Evolutionary conservation across 2,888 invertebrate genomes (phyloP).

Genomic region (Drosophila buzzatii): DNA sequence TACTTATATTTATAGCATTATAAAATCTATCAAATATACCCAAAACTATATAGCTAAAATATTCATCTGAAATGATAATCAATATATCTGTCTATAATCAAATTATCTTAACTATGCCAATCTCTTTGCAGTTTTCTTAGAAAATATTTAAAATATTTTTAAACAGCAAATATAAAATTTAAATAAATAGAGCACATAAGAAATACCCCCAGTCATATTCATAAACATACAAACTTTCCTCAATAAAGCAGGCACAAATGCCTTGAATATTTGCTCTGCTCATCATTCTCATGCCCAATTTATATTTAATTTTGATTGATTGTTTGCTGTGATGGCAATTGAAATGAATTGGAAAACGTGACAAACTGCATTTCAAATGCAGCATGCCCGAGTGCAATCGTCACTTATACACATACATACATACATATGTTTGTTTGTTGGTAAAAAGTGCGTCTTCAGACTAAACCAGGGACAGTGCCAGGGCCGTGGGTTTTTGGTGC

Average conservation of each 20-base stretch:
- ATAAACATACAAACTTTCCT: neutral
- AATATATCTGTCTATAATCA: too few relatives aligned
- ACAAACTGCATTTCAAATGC: conserved; percentile 51
- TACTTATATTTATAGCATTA: too few relatives aligned
- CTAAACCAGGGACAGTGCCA: conserved; percentile 53
- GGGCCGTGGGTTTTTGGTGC: conserved; percentile 77
- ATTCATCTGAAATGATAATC: too few relatives aligned
- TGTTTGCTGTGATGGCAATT: conserved; percentile 9
- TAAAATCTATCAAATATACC: too few relatives aligned
- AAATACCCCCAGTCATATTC: neutral
- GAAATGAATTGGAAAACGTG: conserved; percentile 37
- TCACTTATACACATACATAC: neutral
- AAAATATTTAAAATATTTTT: neutral
- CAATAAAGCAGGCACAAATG: neutral
- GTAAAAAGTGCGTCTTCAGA: conserved; percentile 55
- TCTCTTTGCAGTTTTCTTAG: neutral
- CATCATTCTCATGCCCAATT: neutral
- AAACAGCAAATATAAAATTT: too few relatives aligned
- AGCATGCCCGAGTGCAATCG: conserved; percentile 55
- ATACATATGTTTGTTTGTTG: conserved; percentile 2
- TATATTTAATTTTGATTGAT: conserved; percentile 15
- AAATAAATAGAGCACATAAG: neutral
- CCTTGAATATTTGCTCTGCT: neutral
- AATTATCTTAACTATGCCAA: too few relatives aligned
- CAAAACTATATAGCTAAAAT: too few relatives aligned